Evolutionary conservation across 2,888 invertebrate species (phyloP), one percentile per base, ranked within the genome.

Genomic region (Drosophila diplacantha): DNA sequence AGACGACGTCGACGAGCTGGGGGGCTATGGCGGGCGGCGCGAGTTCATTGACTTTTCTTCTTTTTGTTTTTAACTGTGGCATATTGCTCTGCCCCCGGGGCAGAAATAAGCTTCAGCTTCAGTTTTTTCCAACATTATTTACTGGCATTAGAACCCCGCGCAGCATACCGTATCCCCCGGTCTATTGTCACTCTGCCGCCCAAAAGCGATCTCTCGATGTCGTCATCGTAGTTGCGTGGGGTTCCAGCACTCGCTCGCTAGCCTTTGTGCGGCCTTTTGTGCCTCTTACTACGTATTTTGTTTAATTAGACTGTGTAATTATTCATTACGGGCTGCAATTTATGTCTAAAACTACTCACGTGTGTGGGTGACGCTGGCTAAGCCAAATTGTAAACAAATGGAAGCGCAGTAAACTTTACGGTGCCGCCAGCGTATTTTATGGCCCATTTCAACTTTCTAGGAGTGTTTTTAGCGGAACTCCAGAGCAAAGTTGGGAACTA

Each of bases 21-120:
- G 16, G 34, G n/a, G n/a, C n/a, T 34, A 7, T n/a, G 34, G 8
- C 2, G 35, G 35, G 9, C 2, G 31, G 16, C 32, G 43, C 32
- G 43, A 75, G 78, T 78, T 78, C 78, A 53, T 69, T 72, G 78
- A 81, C 78, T 81, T 55, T 32, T 37, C 20, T 39, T 35, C 43
- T 56, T 57, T 64, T 72, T 73, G 52, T 63, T 63, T 65, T 60
- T 58, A 51, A 60, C 51, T 44, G 68, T 72, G 67, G 61, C 55
- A 58, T 62, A 65, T 58, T 56, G 51, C 47, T 50, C 16, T 58
- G 60, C 58, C 60, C 26, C 49, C 29, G 47, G 41, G 47, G 41
- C 9, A 49, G n/a, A 41, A 34, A 41, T 53, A 44, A 44, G 44
- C 57, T 52, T 14, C 29, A n/a, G n/a, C 26, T 46, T 14, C 18